phyloP scores from a whole-genome alignment of 2,113 vertebrate species.

The Panthera leo region DNA sequence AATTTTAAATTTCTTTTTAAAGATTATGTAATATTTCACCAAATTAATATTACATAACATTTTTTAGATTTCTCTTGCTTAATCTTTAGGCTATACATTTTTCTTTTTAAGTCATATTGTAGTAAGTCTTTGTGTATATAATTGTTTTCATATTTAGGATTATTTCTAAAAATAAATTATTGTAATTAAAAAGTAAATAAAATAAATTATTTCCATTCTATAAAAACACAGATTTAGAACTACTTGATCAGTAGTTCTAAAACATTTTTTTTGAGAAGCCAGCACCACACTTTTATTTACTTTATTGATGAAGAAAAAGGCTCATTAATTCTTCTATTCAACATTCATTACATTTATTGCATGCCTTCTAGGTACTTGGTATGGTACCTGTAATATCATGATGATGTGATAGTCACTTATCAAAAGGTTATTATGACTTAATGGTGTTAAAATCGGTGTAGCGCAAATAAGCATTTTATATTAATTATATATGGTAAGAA shows the following conservation, averaged over 20 bases:
- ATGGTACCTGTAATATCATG: neutral
- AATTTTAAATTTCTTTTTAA: constrained; percentile 21
- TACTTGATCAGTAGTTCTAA: neutral
- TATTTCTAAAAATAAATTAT: neutral
- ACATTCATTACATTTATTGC: neutral
- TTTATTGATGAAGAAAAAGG: neutral
- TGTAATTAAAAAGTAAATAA: too few species aligned
- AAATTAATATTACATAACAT: neutral
- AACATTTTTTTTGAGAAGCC: neutral
- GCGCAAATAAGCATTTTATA: neutral
- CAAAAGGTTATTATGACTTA: neutral
- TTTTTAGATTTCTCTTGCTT: neutral
- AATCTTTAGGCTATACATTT: neutral
- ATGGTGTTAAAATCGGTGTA: neutral
- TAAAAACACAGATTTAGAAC: neutral
- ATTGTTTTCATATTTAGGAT: neutral
- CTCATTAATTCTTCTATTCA: neutral
- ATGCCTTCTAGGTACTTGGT: neutral
- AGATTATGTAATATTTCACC: neutral
- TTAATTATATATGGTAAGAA: neutral
- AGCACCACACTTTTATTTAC: neutral
- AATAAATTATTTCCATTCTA: too few species aligned
- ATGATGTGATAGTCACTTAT: neutral
- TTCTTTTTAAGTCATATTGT: neutral
- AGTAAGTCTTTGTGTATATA: neutral